Evolutionary conservation across 2,888 invertebrate species (phyloP), one percentile per base, ranked within the genome.

Genomic region (Andrena flavipes): DNA sequence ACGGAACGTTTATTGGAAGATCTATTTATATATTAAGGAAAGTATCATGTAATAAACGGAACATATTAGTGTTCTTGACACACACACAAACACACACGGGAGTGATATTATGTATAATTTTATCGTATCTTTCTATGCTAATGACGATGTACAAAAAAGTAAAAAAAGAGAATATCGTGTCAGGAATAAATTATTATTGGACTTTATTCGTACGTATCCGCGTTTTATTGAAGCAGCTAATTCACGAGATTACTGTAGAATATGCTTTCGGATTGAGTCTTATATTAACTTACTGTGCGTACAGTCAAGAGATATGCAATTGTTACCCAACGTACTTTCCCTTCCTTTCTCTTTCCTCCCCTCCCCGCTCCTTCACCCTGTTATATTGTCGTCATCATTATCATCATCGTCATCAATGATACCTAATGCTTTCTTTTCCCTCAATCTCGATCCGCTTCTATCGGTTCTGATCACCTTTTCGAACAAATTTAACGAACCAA

Each of bases 131-230:
- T 84, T 88, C 80, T 82, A 84, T 68, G 79, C 56, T 69, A 67
- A 71, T n/a, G 56, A 86, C 35, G 56, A 73, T 88, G 84, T 88
- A 80, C 81, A 78, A 85, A 76, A 76, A 73, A 76, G 70, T 23
- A 63, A 78, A 51, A 59, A 65, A 54, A 74, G 54, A 76, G 76
- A 71, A 82, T 74, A 79, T 84, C 82, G 68, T 87, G 60, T 74
- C 82, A 83, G 63, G 81, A 88, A 88, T 88, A 88, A 88, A 88
- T 88, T 88, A 88, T 88, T 88, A 86, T 87, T 87, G 75, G 80
- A 84, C 76, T 82, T 86, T 65, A 84, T 87, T 86, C 81, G 73
- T 80, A 88, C 72, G 76, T 74, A 77, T 69, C 74, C 75, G 78
- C 78, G 70, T 83, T 84, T 88, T 82, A 84, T 88, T 86, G 54